Percentiles rank a stretch among this genome's conserved stretches.
Conservation (phyloP, 1,140 invertebrate species). For the Pinna nobilis region DNA sequence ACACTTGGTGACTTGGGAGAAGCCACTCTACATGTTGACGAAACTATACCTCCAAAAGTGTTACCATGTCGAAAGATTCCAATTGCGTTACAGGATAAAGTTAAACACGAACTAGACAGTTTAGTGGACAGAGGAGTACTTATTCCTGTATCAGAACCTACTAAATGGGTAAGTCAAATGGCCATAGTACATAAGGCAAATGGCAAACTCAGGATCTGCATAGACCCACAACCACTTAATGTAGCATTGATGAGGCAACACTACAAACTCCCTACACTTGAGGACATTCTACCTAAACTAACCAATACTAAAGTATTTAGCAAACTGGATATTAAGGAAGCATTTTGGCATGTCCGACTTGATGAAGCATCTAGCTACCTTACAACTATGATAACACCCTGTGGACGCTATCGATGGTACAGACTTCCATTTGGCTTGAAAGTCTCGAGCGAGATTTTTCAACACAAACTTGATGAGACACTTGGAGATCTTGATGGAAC, state of each 20-base stretch:
- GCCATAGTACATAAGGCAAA: conserved; percentile 25
- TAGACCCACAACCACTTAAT: conserved; percentile 26
- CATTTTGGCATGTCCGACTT: conserved; percentile 58
- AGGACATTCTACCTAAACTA: conserved; percentile 13
- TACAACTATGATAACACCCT: conserved; percentile 56
- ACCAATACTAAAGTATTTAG: conserved; percentile 8
- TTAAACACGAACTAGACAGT: conserved; percentile 30
- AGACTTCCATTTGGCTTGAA: conserved; percentile 1
- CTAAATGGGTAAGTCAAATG: conserved; percentile 30
- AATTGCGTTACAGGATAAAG: conserved; percentile 22
- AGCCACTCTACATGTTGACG: conserved; percentile 17
- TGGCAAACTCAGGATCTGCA: conserved; percentile 21
- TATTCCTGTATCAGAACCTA: conserved; percentile 25
- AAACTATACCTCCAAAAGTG: conserved; percentile 4
- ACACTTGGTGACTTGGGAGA: conserved; percentile 30
- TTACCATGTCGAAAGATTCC: conserved; percentile 26
- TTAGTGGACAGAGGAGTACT: conserved; percentile 30
- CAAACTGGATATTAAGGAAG: conserved; percentile 32
- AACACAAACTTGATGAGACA: not conserved
- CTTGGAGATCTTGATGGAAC: not conserved
- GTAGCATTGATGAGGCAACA: too few relatives aligned
- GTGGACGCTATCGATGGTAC: not conserved
- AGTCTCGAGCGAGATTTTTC: not conserved
- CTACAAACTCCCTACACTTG: too few relatives aligned
- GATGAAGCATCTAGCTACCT: conserved; percentile 54